Conservation (phyloP, 2,113 vertebrate genomes). For the Lepus americanus region DNA sequence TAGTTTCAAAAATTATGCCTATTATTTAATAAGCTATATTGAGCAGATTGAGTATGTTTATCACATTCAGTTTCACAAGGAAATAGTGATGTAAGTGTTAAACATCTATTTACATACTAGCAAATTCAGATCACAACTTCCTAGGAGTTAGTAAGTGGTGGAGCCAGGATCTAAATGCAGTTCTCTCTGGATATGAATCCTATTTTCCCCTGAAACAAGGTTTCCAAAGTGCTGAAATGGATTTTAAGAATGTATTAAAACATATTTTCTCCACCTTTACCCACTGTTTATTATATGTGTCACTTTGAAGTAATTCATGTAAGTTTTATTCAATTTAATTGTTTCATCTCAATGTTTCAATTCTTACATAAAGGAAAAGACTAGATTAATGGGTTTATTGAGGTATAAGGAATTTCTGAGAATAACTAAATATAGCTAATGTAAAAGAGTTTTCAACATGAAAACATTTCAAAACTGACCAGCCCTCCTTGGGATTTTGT, state of each 20-base stretch:
- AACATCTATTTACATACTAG: slow-evolving; percentile 8
- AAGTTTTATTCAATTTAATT: slow-evolving; percentile 10
- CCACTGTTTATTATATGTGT: not conserved
- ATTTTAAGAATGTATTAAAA: not conserved
- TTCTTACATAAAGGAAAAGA: not conserved
- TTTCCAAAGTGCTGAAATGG: not conserved
- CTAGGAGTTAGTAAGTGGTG: not conserved
- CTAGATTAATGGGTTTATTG: not conserved
- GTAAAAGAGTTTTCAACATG: not conserved
- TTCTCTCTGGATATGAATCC: not conserved
- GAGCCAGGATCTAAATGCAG: slow-evolving; percentile 42
- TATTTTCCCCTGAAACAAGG: not conserved
- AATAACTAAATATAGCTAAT: not conserved
- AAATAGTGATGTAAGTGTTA: slow-evolving; percentile 30
- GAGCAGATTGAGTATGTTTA: slow-evolving; percentile 11
- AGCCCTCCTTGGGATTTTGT: not conserved
- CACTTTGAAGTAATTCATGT: not conserved
- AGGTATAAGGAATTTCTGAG: slow-evolving; percentile 26
- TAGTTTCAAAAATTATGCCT: not conserved
- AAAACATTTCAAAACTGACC: slow-evolving; percentile 6
- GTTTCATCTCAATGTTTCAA: not conserved
- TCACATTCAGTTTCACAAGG: slow-evolving; percentile 8
- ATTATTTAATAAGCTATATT: slow-evolving; percentile 16
- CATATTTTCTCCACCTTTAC: not conserved
- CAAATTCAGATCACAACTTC: slow-evolving; percentile 42